Percentiles rank a stretch among this genome's conserved stretches.
Evolutionary conservation across 1,140 invertebrate species (phyloP).

Genomic region (Drosophila lacteicornis): DNA sequence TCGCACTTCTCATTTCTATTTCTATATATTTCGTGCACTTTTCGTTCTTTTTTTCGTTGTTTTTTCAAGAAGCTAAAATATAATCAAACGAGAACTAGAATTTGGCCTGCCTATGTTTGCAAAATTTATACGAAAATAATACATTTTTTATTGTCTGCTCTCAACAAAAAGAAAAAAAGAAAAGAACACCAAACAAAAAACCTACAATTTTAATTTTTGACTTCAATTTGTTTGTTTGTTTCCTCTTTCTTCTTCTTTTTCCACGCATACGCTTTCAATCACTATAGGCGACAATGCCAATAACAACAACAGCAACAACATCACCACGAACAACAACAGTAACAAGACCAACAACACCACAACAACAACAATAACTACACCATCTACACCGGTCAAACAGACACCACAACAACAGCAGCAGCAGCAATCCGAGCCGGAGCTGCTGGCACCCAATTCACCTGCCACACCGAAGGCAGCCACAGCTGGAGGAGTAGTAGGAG

Average conservation of each 20-base stretch:
- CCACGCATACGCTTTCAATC: constrained; percentile 77
- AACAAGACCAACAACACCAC: constrained; percentile 51
- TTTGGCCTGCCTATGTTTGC: constrained; percentile 71
- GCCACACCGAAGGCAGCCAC: constrained; percentile 49
- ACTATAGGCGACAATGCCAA: constrained; percentile 76
- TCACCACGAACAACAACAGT: constrained; percentile 48
- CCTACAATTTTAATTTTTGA: constrained; percentile 71
- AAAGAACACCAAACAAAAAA: neutral
- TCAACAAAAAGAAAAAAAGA: constrained; percentile 26
- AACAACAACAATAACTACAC: constrained; percentile 60
- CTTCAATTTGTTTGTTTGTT: constrained; percentile 81
- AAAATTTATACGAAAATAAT: constrained; percentile 44
- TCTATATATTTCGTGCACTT: constrained; percentile 44
- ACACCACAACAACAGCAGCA: constrained; percentile 64
- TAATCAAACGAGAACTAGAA: constrained; percentile 28
- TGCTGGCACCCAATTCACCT: constrained; percentile 54
- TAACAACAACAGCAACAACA: constrained; percentile 61
- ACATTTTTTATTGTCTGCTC: constrained; percentile 14
- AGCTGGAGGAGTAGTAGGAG: constrained; percentile 17
- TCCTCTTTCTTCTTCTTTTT: constrained; percentile 75
- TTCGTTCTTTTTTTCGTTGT: constrained; percentile 30
- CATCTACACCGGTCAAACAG: constrained; percentile 75
- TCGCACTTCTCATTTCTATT: constrained; percentile 66
- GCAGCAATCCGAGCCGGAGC: constrained; percentile 42
- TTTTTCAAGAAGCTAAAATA: constrained; percentile 23